phyloP scores from a whole-genome alignment of 2,113 vertebrate genomes.

The Gila orcuttii region DNA sequence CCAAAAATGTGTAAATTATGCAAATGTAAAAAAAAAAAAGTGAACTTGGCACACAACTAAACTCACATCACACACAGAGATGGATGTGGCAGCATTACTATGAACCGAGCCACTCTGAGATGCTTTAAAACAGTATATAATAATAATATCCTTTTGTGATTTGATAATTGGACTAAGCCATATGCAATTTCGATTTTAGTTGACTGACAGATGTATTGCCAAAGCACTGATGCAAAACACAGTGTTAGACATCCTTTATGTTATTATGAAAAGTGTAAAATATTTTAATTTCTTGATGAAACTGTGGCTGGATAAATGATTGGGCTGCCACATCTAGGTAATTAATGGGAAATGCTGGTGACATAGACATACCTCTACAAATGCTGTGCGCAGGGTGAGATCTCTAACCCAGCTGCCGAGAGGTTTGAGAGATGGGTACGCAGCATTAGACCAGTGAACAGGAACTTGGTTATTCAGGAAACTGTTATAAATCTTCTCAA shows the following conservation, averaged over 20 bases:
- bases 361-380: slow-evolving; percentile 75
- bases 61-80: background rate
- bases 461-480: slow-evolving; percentile 84
- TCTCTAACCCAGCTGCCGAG: slow-evolving; percentile 80
- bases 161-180: background rate
- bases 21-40: too few relatives aligned
- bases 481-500: slow-evolving; percentile 81
- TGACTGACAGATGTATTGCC: background rate
- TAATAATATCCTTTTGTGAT: background rate
- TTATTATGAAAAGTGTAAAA: background rate
- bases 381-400: slow-evolving; percentile 76
- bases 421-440: slow-evolving; percentile 81
- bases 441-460: slow-evolving; percentile 68
- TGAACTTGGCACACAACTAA: too few relatives aligned
- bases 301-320: background rate
- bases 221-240: background rate
- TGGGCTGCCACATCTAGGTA: background rate
- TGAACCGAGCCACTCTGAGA: background rate
- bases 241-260: background rate
- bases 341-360: background rate
- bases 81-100: background rate
- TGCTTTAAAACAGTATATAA: background rate
- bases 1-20: too few relatives aligned
- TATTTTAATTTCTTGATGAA: background rate
- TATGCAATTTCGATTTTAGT: background rate